Evolutionary conservation across 1,140 invertebrate species (phyloP), one percentile per base, ranked within the genome.

Genomic region (Euura lappo): DNA sequence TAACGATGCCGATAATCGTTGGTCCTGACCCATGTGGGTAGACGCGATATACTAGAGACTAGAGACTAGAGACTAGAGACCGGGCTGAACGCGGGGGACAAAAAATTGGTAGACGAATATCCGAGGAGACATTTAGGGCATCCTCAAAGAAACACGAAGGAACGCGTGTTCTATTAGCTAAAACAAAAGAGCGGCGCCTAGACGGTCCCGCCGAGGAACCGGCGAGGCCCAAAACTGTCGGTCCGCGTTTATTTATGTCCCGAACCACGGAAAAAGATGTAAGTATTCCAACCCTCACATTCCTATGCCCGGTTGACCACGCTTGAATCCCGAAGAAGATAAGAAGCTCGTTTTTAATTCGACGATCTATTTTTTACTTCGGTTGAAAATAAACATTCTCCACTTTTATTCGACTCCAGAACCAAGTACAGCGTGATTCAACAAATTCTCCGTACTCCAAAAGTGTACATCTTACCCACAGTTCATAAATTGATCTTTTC

Each of bases 151-250:
- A 80, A 84, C 80, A 80, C 81, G 80, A 76, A 83, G 82, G 83
- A 86, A 86, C 86, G 82, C 81, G 84, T 86, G 85, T 87, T 87
- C 83, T 86, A 87, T 86, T 87, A 86, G 83, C 83, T 85, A 86
- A 87, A 85, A 87, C 86, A 87, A 87, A 87, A 87, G 86, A 87
- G 82, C 84, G 85, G 85, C 85, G 86, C 85, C 83, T 87, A 87
- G 81, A 80, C 80, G 79, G 79, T 71, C 73, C 74, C 72, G 72
- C 76, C 78, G 46, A 68, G 65, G 47, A 45, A 7, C n/a, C 4
- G 5, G 6, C 47, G 60, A 72, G 70, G 73, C 79, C 68, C 78
- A 72, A 80, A 83, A 85, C 82, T 85, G 84, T 85, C 84, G 81
- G 78, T 83, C 83, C 79, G 81, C 77, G 80, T 87, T 87, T 87